Base-by-base conservation (phyloP, 1,140 invertebrate genomes). In the Caenorhabditis remanei region DNA sequence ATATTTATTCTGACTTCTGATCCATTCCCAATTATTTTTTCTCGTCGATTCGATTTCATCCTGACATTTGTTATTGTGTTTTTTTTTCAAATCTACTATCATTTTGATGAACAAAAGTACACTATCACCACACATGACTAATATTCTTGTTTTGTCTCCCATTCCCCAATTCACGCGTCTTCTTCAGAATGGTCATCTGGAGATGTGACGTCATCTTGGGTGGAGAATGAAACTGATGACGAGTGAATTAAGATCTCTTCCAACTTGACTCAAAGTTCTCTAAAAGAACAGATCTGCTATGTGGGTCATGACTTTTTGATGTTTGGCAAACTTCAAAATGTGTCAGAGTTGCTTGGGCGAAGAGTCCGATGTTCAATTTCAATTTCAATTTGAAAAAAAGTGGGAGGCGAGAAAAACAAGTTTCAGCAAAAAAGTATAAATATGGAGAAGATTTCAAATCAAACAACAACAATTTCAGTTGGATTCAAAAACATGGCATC, bases 401-500 rank as follows among this genome's bases (percentile, higher is more conserved):
- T 9, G 9, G 24, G 32, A 40, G 14, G 16, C 56, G 3, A n/a
- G 21, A 61, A 61, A 61, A 61, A 61, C 19, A 65, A n/a, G 32
- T 71, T 46, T 46, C 65, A 71, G 65, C 61, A 63, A 2, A 32
- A 40, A 2, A 43, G 41, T 53, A 48, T 79, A 50, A 24, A 50
- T n/a, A n/a, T 8, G 21, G n/a, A 13, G 9, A 9, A 32, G 46
- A 13, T 79, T 79, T 14, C 2, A 14, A 79, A 9, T 21, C 50
- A 79, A 79, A 79, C 46, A 79, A 79, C 43, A 50, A 24, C 19
- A 24, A 50, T 53, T 79, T 79, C 46, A 71, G 14, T 46, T 48
- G 21, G 11, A 40, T 13, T 8, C 5, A 46, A 46, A 48, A 79
- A 43, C 11, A 79, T 79, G 71, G n/a, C 46, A 11, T 79, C 46